Conservation (phyloP, 1,140 invertebrate genomes). For the Bemisia tabaci region DNA sequence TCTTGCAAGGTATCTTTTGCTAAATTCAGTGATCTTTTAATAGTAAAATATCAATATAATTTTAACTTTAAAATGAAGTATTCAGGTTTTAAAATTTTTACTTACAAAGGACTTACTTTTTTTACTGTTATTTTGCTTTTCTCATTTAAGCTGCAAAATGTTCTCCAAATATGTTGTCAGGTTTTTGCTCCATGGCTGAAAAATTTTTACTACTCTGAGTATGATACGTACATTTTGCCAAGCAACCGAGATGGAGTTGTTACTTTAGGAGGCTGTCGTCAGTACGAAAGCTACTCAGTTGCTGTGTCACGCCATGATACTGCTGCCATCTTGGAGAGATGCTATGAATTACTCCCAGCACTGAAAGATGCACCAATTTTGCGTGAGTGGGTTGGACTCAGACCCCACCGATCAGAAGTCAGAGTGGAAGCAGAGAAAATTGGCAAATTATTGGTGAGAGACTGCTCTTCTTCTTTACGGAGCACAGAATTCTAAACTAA, state of each 20-base stretch:
- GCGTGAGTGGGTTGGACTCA: constrained; percentile 52
- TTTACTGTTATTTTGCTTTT: constrained; percentile 1
- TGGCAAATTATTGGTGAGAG: neutral
- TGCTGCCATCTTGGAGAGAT: constrained; percentile 56
- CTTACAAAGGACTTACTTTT: neutral
- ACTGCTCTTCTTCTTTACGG: neutral
- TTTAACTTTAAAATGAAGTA: constrained; percentile 1
- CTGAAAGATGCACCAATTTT: constrained; percentile 44
- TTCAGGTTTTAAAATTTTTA: neutral
- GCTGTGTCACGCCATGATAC: constrained; percentile 54
- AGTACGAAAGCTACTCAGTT: constrained; percentile 61
- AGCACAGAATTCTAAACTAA: too few species aligned
- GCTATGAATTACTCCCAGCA: constrained; percentile 51
- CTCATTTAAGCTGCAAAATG: neutral
- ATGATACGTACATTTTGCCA: constrained; percentile 75
- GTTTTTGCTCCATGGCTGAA: constrained; percentile 81
- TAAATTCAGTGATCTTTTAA: constrained; percentile 1
- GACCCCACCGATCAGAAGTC: constrained; percentile 48
- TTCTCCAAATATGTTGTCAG: constrained; percentile 28
- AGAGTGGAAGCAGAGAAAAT: constrained; percentile 45
- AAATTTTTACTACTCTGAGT: constrained; percentile 68
- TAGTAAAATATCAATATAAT: constrained; percentile 10
- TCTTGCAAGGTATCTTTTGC: too few species aligned
- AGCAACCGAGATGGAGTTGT: constrained; percentile 43
- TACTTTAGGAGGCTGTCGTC: constrained; percentile 71